Percentiles rank a stretch among this genome's conserved stretches.
Evolutionary conservation across 2,888 invertebrate genomes (phyloP).

Genomic region (Drosophila paucipuncta): DNA sequence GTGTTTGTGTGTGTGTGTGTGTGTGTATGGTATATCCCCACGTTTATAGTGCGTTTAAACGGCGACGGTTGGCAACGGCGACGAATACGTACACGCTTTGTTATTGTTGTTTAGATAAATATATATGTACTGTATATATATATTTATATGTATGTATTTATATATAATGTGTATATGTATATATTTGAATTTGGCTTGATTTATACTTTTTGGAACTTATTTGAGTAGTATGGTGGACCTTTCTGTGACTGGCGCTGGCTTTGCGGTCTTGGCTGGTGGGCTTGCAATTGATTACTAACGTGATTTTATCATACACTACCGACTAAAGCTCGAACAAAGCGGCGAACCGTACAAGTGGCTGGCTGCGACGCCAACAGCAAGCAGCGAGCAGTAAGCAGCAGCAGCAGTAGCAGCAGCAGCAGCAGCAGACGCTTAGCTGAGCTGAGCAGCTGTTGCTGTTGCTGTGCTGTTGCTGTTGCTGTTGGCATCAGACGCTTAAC

Average conservation of each 20-base stretch:
- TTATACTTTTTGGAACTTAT: conserved; percentile 35
- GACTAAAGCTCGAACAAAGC: conserved; percentile 83
- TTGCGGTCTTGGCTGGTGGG: conserved; percentile 84
- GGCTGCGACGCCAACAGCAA: conserved; percentile 50
- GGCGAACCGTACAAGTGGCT: conserved; percentile 46
- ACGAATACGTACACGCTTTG: conserved; percentile 48
- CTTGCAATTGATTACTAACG: conserved; percentile 85
- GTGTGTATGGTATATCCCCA: conserved; percentile 42
- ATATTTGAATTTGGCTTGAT: conserved; percentile 16
- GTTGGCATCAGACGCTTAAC: conserved; percentile 53
- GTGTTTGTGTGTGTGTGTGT: conserved; percentile 8
- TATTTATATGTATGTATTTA: not conserved
- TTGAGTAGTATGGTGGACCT: conserved; percentile 34
- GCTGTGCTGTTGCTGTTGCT: conserved; percentile 38
- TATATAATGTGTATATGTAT: not conserved
- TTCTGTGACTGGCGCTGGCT: conserved; percentile 67
- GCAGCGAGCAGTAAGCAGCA: conserved; percentile 1
- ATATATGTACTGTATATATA: not conserved
- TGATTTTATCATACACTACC: conserved; percentile 85
- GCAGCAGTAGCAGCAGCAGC: conserved; percentile 7
- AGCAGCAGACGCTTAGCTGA: conserved; percentile 31
- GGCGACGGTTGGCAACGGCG: conserved; percentile 45
- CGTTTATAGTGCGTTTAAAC: conserved; percentile 37
- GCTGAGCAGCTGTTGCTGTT: conserved; percentile 28
- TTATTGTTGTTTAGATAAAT: conserved; percentile 25